A percentile compares a stretch with the other conserved stretches of the same genome.
Conservation (phyloP, 2,888 invertebrate species). For the Hedychridium roseum region DNA sequence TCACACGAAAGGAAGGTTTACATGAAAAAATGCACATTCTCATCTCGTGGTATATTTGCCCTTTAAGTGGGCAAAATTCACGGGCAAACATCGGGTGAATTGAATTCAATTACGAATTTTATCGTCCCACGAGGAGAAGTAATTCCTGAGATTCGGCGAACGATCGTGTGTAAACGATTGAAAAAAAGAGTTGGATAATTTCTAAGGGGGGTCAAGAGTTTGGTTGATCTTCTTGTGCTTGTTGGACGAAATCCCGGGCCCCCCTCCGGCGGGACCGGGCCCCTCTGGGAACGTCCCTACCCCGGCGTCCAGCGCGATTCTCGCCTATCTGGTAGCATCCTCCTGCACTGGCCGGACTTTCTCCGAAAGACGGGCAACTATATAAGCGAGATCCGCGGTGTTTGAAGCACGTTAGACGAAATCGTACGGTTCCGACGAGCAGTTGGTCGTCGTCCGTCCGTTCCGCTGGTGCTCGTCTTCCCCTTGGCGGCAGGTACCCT, state of each 20-base stretch:
- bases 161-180: neutral
- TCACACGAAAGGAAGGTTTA: too few species aligned
- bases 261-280: constrained; percentile 5
- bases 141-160: too few species aligned
- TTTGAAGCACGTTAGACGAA: constrained; percentile 62
- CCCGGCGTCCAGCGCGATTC: constrained; percentile 39
- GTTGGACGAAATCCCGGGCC: constrained; percentile 12
- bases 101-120: too few species aligned
- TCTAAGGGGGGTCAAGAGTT: neutral
- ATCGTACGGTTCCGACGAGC: constrained; percentile 49
- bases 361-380: constrained; percentile 62
- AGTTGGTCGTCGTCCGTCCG: constrained; percentile 6
- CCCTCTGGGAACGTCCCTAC: constrained; percentile 15
- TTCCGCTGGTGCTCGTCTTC: constrained; percentile 6
- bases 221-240: neutral
- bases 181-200: neutral
- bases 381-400: constrained; percentile 60
- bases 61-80: too few species aligned
- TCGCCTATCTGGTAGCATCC: constrained; percentile 45
- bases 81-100: too few species aligned
- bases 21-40: too few species aligned
- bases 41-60: too few species aligned
- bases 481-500: constrained; percentile 12
- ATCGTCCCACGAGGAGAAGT: too few species aligned
- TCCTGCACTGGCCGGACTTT: constrained; percentile 55